These are phyloP conservation scores for Lichenostomus cassidix DNA, from an alignment of 2,113 vertebrate genomes.

Conservation along the genomic window DNA sequence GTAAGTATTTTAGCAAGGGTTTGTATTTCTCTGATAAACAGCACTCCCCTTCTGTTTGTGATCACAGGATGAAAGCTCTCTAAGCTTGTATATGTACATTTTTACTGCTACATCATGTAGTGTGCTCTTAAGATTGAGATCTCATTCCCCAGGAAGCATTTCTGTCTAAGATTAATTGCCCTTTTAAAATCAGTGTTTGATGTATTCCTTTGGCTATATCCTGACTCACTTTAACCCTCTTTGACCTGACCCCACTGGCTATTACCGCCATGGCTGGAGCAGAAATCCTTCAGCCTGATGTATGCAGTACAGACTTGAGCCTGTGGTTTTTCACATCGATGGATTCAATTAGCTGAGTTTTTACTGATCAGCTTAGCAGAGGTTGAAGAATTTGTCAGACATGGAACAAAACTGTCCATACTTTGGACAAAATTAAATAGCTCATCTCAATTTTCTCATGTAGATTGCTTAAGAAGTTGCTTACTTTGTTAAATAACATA, in stretches of 20 bases:
- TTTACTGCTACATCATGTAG: conserved; percentile 81
- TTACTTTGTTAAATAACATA: background rate
- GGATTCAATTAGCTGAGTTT: conserved; percentile 75
- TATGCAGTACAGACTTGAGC: conserved; percentile 72
- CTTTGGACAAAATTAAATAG: background rate
- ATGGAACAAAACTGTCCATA: conserved; percentile 46
- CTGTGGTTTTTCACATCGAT: conserved; percentile 74
- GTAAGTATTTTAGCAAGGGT: conserved; percentile 74
- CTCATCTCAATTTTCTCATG: background rate
- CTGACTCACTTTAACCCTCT: conserved; percentile 79
- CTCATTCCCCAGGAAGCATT: conserved; percentile 81
- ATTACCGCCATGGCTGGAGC: conserved; percentile 68
- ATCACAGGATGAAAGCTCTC: conserved; percentile 80
- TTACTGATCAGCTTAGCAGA: conserved; percentile 69
- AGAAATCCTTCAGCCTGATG: conserved; percentile 75
- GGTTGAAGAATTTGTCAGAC: conserved; percentile 67
- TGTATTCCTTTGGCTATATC: conserved; percentile 80
- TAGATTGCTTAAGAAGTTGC: background rate
- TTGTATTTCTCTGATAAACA: conserved; percentile 79
- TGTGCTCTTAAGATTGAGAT: conserved; percentile 82
- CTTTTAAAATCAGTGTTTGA: conserved; percentile 84
- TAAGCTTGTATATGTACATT: conserved; percentile 78
- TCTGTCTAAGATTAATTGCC: conserved; percentile 83
- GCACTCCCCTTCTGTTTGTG: conserved; percentile 80
- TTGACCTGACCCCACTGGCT: conserved; percentile 81